Percentiles rank a stretch among this genome's conserved stretches.
These are phyloP conservation scores for Itoplectis maculator DNA, from an alignment of 2,888 invertebrate species.

Conservation along the genomic window DNA sequence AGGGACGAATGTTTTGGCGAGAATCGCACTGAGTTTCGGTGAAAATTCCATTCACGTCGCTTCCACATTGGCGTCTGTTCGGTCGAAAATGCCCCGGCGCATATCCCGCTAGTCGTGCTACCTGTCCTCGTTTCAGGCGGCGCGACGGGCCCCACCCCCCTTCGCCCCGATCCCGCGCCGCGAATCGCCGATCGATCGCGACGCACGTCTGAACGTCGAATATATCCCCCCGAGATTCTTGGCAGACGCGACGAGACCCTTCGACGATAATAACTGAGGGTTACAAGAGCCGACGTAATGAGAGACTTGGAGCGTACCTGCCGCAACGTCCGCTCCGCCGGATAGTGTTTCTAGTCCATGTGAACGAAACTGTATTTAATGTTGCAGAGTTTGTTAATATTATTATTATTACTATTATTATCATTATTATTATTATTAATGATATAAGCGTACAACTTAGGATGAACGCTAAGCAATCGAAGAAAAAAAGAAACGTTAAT, in stretches of 20 bases:
- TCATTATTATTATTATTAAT: slow-evolving; percentile 65
- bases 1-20: no score
- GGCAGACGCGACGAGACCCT: background rate
- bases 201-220: slow-evolving; percentile 23
- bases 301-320: slow-evolving; percentile 63
- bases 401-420: slow-evolving; percentile 73
- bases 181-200: slow-evolving; percentile 41
- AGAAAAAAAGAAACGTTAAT: slow-evolving; percentile 20
- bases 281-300: background rate
- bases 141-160: no score
- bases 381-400: slow-evolving; percentile 82
- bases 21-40: background rate
- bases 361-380: slow-evolving; percentile 82
- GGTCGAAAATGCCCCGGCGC: background rate
- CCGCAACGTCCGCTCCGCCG: slow-evolving; percentile 63
- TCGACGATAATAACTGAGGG: slow-evolving; percentile 14
- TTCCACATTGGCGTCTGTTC: background rate
- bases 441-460: slow-evolving; percentile 62
- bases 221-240: slow-evolving; percentile 17
- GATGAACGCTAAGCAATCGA: slow-evolving; percentile 51
- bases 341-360: slow-evolving; percentile 81
- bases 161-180: background rate
- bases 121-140: background rate
- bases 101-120: background rate
- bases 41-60: background rate